These are phyloP conservation scores for Gorsachius goisagi DNA, from an alignment of 2,113 vertebrate genomes.

Conservation along the genomic window DNA sequence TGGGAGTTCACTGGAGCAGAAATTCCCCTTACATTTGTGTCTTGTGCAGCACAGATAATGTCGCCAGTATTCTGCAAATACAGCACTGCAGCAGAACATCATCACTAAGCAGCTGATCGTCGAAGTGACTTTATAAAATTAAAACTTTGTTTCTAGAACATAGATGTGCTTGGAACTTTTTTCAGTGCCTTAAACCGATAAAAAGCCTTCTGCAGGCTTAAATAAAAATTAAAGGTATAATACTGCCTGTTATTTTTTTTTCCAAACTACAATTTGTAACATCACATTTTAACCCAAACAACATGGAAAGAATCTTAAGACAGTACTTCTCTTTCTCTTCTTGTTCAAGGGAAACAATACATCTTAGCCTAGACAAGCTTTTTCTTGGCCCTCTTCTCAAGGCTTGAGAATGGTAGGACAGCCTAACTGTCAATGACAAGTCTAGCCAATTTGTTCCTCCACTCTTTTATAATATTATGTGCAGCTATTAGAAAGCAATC, in stretches of 20 bases:
- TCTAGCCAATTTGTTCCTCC: background rate
- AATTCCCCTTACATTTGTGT: background rate
- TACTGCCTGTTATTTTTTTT: background rate
- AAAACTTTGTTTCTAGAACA: background rate
- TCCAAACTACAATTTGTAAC: background rate
- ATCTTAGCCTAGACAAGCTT: background rate
- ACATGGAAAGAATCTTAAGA: background rate
- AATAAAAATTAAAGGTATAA: background rate
- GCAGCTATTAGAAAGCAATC: background rate
- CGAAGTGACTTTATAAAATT: background rate
- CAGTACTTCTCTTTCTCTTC: background rate
- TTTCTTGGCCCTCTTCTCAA: background rate
- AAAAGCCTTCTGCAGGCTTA: background rate
- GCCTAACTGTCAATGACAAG: background rate
- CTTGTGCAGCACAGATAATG: background rate
- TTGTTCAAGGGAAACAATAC: background rate
- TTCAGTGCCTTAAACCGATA: background rate
- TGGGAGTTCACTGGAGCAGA: background rate
- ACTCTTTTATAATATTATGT: background rate
- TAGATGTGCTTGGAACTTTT: background rate
- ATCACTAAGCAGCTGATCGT: background rate
- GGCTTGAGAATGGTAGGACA: background rate
- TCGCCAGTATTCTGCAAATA: background rate
- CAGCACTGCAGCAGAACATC: background rate
- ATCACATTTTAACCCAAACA: background rate